A percentile compares a stretch with the other conserved stretches of the same genome.
Evolutionary conservation across 1,140 invertebrate species (phyloP).

Genomic region (Hypothenemus hampei): DNA sequence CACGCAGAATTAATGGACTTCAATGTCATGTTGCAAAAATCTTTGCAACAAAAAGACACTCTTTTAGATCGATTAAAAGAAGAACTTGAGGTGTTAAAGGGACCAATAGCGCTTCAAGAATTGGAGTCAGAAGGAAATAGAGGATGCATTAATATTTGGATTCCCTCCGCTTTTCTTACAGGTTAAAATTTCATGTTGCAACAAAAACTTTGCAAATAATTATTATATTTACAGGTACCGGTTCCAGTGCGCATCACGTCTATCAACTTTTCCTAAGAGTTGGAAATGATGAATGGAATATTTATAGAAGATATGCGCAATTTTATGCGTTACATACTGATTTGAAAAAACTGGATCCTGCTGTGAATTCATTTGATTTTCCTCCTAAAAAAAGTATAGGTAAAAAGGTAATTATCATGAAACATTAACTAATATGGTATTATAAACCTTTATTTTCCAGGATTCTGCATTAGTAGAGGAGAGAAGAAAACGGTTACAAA

Average conservation of each 20-base stretch:
- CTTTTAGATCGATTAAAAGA: conserved; percentile 58
- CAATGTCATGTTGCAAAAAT: conserved; percentile 61
- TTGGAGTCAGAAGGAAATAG: conserved; percentile 41
- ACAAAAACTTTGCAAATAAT: background rate
- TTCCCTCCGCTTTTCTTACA: conserved; percentile 84
- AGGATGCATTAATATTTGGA: conserved; percentile 73
- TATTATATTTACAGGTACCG: conserved; percentile 32
- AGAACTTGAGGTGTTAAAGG: conserved; percentile 66
- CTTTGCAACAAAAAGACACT: conserved; percentile 56
- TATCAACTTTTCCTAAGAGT: conserved; percentile 88
- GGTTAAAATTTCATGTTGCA: conserved; percentile 49
- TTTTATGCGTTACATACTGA: conserved; percentile 78
- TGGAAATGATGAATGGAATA: conserved; percentile 87
- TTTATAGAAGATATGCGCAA: conserved; percentile 86
- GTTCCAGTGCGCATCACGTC: conserved; percentile 70
- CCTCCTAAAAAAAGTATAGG: conserved; percentile 90
- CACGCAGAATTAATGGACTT: conserved; percentile 94
- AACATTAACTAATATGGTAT: background rate
- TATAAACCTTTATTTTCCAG: conserved; percentile 48
- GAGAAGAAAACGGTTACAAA: conserved; percentile 67
- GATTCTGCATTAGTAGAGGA: conserved; percentile 77
- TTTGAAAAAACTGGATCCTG: conserved; percentile 75
- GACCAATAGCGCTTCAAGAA: conserved; percentile 55
- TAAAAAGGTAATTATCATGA: conserved; percentile 65
- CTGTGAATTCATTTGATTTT: conserved; percentile 78